Evolutionary conservation across 1,140 invertebrate genomes (phyloP).

Genomic region (Chymomyza costata): DNA sequence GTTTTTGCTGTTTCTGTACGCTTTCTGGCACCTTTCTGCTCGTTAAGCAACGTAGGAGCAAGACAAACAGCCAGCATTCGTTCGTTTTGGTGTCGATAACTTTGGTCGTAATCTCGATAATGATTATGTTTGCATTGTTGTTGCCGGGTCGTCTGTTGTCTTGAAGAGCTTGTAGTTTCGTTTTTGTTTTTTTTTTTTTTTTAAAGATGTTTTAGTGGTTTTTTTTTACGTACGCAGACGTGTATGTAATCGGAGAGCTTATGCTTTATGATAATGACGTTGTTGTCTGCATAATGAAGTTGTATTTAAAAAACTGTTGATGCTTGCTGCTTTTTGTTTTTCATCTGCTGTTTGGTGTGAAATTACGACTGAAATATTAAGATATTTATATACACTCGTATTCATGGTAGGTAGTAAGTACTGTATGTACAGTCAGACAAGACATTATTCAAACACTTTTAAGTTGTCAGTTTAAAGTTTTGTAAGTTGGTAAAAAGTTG

Average conservation of each 20-base stretch:
- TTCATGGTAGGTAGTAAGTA: no score
- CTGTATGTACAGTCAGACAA: no score
- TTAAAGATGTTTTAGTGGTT: conserved; percentile 6
- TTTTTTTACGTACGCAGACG: no score
- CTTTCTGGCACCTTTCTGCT: conserved; percentile 28
- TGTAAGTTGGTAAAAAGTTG: no score
- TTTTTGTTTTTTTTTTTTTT: conserved; percentile 2
- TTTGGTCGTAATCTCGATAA: conserved; percentile 47
- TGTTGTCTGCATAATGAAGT: conserved; percentile 10
- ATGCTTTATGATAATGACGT: no score
- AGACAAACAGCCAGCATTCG: not conserved
- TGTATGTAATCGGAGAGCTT: conserved; percentile 10
- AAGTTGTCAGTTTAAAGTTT: no score
- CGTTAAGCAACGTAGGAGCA: conserved; percentile 36
- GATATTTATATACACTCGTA: no score
- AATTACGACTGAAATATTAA: no score
- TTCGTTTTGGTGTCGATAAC: conserved; percentile 29
- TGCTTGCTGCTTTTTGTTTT: conserved; percentile 6
- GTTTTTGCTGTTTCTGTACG: not conserved
- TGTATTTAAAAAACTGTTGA: conserved; percentile 5
- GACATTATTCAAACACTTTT: no score
- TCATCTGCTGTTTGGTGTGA: conserved; percentile 18
- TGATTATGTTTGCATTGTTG: conserved; percentile 48
- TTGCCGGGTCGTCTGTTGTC: conserved; percentile 1
- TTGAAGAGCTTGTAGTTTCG: conserved; percentile 2